Conservation (phyloP, 2,888 invertebrate genomes). For the Cistogaster globosa region DNA sequence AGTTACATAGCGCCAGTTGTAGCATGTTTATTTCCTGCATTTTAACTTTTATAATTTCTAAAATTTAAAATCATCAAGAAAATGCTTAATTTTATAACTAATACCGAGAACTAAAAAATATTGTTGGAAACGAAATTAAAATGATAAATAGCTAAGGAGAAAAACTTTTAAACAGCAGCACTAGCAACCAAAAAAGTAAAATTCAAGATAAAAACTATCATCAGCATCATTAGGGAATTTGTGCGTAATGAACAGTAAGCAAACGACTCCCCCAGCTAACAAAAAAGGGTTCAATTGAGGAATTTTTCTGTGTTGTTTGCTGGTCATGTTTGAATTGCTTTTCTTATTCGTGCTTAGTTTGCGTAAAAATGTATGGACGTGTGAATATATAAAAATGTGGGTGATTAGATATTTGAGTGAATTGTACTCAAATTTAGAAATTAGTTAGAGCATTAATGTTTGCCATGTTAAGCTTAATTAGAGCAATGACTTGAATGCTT, state of each 20-base stretch:
- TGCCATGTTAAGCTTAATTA: slow-evolving; percentile 79
- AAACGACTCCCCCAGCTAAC: background rate
- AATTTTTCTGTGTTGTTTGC: background rate
- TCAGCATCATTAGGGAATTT: slow-evolving; percentile 31
- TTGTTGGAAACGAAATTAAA: no score
- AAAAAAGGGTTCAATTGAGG: slow-evolving; percentile 39
- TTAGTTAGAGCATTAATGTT: slow-evolving; percentile 36
- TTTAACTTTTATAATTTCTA: no score
- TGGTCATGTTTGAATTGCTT: slow-evolving; percentile 37
- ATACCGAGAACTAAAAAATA: no score
- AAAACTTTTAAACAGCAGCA: slow-evolving; percentile 40
- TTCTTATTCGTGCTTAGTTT: background rate
- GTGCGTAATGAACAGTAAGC: slow-evolving; percentile 9
- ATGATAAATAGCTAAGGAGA: no score
- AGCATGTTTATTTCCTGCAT: no score
- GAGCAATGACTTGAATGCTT: slow-evolving; percentile 72
- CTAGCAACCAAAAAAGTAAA: background rate
- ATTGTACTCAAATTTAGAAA: slow-evolving; percentile 24
- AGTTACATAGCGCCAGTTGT: no score
- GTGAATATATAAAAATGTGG: background rate
- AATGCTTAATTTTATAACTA: no score
- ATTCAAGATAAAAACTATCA: slow-evolving; percentile 31
- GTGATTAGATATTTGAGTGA: background rate
- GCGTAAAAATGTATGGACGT: background rate
- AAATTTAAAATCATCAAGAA: no score